phyloP scores from a whole-genome alignment of 2,113 vertebrate genomes.

The Muntiacus reevesi region DNA sequence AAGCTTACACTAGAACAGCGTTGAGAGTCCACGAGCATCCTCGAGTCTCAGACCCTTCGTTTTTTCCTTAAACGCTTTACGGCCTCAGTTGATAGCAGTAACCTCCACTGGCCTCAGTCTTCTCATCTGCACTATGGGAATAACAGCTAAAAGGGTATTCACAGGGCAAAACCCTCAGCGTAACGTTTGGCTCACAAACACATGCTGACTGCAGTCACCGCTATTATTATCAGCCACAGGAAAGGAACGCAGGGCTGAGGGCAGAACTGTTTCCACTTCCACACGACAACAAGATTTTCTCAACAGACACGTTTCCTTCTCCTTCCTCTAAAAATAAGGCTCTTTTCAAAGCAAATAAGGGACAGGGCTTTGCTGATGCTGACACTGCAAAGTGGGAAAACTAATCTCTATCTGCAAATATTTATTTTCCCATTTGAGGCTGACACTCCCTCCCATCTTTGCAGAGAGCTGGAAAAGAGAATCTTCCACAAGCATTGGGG shows the following conservation, averaged over 20 bases:
- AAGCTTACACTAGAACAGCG: background rate
- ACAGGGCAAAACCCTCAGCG: too few relatives aligned
- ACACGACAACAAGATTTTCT: conserved; percentile 22
- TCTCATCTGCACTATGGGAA: background rate
- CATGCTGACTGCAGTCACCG: background rate
- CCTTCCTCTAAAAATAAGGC: conserved; percentile 47
- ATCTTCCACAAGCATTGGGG: conserved; percentile 59
- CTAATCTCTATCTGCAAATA: conserved; percentile 68
- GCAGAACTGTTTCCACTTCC: conserved; percentile 5
- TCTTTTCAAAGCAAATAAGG: conserved; percentile 39
- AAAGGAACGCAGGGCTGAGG: background rate
- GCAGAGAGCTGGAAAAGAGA: conserved; percentile 51
- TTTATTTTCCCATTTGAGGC: conserved; percentile 66
- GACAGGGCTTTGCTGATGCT: conserved; percentile 62
- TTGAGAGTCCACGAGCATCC: background rate
- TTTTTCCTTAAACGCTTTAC: background rate
- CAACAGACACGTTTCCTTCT: conserved; percentile 24
- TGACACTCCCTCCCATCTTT: conserved; percentile 62
- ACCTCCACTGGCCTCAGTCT: background rate
- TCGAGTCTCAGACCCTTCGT: background rate
- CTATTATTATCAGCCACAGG: background rate
- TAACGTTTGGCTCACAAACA: background rate
- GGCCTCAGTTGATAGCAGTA: background rate
- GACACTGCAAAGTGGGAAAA: conserved; percentile 57
- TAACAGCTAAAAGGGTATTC: background rate